phyloP scores from a whole-genome alignment of 2,888 invertebrate species.

The Oscheius sp. region DNA sequence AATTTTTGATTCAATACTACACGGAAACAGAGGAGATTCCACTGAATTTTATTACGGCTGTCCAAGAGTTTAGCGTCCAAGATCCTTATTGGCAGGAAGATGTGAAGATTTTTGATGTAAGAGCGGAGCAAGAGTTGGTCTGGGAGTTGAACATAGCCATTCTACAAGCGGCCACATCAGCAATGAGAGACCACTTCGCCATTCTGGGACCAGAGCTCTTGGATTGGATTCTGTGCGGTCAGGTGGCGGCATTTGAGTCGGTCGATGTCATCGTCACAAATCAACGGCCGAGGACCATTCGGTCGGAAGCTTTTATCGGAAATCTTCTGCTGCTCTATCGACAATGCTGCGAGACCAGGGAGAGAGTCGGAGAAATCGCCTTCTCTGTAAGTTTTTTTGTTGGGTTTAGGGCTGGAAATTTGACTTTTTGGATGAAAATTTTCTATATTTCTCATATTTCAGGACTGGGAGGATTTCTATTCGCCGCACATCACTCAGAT shows the following conservation, averaged over 20 bases:
- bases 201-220: not conserved
- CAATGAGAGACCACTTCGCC: not conserved
- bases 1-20: too few relatives aligned
- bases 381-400: not conserved
- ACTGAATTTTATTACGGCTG: not conserved
- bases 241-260: conserved; percentile 34
- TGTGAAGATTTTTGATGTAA: not conserved
- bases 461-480: conserved; percentile 17
- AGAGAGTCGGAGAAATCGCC: not conserved
- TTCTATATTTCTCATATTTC: too few relatives aligned
- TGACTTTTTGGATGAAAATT: too few relatives aligned
- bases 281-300: not conserved
- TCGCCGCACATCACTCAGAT: not conserved
- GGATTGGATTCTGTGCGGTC: conserved; percentile 43
- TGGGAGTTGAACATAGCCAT: conserved; percentile 7
- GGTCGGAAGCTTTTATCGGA: conserved; percentile 2
- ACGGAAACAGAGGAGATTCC: too few relatives aligned
- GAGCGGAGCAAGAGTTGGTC: conserved; percentile 10
- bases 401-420: too few relatives aligned
- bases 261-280: not conserved
- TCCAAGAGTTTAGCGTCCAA: not conserved
- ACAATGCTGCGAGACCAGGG: not conserved
- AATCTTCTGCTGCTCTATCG: not conserved
- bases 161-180: not conserved
- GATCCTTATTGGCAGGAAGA: conserved; percentile 8